Evolutionary conservation across 2,888 invertebrate genomes (phyloP), one percentile per base, ranked within the genome.

Genomic region (Diaprepes abbreviatus): DNA sequence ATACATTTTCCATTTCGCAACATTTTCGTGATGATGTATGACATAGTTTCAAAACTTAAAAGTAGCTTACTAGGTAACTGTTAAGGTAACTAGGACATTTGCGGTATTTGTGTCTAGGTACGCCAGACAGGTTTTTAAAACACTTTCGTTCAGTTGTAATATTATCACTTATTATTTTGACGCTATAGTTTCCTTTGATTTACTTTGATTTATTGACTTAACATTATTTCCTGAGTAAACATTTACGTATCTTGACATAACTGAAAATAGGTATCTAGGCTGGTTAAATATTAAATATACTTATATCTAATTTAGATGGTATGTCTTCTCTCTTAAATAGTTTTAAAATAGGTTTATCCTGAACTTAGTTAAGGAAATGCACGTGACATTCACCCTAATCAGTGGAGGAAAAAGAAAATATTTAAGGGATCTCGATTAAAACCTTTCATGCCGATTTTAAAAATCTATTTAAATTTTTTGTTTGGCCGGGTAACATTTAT

Each of bases 11-110:
- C 14, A 48, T 60, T 40, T 60, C 35, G 24, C 31, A 45, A 60
- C 16, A n/a, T 54, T 54, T 54, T 36, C 10, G 35, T 48, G 40
- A 60, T 31, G 60, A 60, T 60, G 10, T 24, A 16, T 45, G 60
- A 45, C 60, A 60, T 45, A 36, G 31, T 45, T 60, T 60, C 21
- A 21, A 28, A 40, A 28, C 17, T 40, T 31, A 60, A 19, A 60
- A 60, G 60, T 60, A 31, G 60, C 33, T 60, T 60, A 60, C 45
- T 60, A 45, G 60, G 60, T 60, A 45, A 12, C 45, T 60, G 40
- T 40, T 31, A 45, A 60, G 60, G 21, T 60, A 60, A 43, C 45
- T 60, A 24, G 60, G 60, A 21, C 43, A 45, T 19, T 16, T 5
- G 14, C 35, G 35, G 45, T 45, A 45, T 33, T 45, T 43, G 31